Conservation (phyloP, 1,140 invertebrate genomes). For the Ephestia elutella region DNA sequence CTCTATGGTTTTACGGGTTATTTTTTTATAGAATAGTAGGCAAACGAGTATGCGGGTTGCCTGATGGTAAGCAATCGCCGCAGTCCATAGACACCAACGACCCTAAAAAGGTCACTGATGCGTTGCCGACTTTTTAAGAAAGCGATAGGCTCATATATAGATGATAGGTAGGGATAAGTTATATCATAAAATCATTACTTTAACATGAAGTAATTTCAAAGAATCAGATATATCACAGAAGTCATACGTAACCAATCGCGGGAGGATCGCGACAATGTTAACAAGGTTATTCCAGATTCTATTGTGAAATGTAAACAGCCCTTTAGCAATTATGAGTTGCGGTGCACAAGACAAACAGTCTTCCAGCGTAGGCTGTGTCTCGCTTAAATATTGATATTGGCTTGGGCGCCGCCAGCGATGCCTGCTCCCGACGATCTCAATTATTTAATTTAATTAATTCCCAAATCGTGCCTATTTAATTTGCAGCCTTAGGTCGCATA, state of each 20-base stretch:
- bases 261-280: constrained; percentile 31
- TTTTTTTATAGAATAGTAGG: no score
- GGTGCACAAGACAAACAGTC: constrained; percentile 51
- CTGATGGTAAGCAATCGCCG: no score
- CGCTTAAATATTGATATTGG: constrained; percentile 48
- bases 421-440: constrained; percentile 23
- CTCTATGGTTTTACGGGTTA: no score
- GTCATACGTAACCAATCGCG: neutral
- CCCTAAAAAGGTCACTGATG: no score
- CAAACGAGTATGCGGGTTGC: no score
- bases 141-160: no score
- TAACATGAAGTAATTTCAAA: no score
- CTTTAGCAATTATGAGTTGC: constrained; percentile 45
- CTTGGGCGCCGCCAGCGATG: constrained; percentile 20
- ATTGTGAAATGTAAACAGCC: constrained; percentile 50
- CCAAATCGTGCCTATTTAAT: constrained; percentile 8
- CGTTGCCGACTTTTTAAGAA: no score
- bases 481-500: neutral
- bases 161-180: no score
- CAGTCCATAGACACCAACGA: no score
- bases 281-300: constrained; percentile 47
- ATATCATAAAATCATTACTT: no score
- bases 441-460: constrained; percentile 33
- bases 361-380: constrained; percentile 34
- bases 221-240: neutral